Conservation (phyloP, 2,113 vertebrate species). For the Myotis lucifugus region DNA sequence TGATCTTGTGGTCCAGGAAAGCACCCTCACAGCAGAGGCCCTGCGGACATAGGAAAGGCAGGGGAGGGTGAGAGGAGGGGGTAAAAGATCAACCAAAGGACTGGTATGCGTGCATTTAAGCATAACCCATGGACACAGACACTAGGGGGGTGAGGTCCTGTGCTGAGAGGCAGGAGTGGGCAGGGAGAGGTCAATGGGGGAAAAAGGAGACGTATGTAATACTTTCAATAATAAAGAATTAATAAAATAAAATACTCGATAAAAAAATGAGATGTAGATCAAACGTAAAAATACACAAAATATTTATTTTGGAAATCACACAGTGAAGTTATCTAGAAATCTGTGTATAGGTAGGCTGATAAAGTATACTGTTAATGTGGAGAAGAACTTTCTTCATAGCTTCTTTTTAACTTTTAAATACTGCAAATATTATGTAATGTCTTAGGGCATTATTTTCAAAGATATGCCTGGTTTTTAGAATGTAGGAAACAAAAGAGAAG, state of each 20-base stretch:
- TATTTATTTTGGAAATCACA: not conserved
- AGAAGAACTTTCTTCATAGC: not conserved
- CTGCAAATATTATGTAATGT: not conserved
- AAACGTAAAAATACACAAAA: not conserved
- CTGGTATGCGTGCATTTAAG: no score
- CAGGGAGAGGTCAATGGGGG: no score
- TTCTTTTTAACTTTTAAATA: not conserved
- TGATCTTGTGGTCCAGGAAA: not conserved
- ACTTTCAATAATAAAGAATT: no score
- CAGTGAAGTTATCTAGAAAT: not conserved
- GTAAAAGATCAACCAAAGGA: no score
- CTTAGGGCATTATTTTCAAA: slow-evolving; percentile 45
- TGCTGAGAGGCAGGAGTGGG: no score
- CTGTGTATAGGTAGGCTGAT: not conserved
- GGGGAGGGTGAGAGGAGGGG: no score
- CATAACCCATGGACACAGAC: no score
- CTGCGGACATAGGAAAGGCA: not conserved
- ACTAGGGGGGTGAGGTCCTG: no score
- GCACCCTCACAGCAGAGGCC: not conserved
- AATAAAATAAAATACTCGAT: no score
- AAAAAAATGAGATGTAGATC: not conserved
- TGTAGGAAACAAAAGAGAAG: not conserved
- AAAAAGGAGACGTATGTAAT: no score
- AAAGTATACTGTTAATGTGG: not conserved
- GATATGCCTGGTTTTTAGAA: slow-evolving; percentile 4